phyloP scores from a whole-genome alignment of 2,888 invertebrate species.

The Ectropis crepuscularia region DNA sequence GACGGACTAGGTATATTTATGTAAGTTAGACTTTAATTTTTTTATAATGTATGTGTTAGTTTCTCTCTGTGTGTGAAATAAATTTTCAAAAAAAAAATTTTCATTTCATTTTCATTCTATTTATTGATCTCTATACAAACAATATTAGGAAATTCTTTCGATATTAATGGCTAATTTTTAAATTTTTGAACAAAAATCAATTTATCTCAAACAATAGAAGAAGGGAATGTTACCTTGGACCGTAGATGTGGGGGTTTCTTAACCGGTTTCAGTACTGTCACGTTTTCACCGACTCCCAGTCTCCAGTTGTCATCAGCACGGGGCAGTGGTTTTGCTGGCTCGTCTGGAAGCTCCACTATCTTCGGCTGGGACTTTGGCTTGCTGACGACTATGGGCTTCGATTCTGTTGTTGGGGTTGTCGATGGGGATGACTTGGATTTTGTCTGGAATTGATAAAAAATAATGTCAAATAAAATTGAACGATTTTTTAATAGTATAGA shows the following conservation, averaged over 20 bases:
- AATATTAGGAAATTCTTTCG: no score
- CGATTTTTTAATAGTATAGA: no score
- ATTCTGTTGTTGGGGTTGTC: slow-evolving; percentile 60
- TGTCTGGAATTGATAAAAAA: slow-evolving; percentile 53
- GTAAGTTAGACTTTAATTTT: no score
- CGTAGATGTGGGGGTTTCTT: slow-evolving; percentile 87
- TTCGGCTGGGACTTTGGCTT: slow-evolving; percentile 52
- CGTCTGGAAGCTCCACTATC: slow-evolving; percentile 47
- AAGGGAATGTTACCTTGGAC: slow-evolving; percentile 79
- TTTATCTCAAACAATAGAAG: no score
- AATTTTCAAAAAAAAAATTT: no score
- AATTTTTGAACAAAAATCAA: no score
- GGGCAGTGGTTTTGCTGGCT: slow-evolving; percentile 34
- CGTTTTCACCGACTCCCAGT: slow-evolving; percentile 68
- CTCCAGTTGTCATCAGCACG: slow-evolving; percentile 60
- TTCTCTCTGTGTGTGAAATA: no score
- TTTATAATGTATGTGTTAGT: no score
- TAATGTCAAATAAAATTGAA: no score
- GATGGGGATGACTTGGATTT: slow-evolving; percentile 77
- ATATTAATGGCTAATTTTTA: no score
- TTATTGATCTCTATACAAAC: neutral
- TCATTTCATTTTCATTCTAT: no score
- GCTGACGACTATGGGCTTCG: slow-evolving; percentile 42
- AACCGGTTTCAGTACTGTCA: slow-evolving; percentile 77
- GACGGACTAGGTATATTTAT: no score